phyloP scores from a whole-genome alignment of 2,797 vertebrate genomes.

The Psittacula echo region DNA sequence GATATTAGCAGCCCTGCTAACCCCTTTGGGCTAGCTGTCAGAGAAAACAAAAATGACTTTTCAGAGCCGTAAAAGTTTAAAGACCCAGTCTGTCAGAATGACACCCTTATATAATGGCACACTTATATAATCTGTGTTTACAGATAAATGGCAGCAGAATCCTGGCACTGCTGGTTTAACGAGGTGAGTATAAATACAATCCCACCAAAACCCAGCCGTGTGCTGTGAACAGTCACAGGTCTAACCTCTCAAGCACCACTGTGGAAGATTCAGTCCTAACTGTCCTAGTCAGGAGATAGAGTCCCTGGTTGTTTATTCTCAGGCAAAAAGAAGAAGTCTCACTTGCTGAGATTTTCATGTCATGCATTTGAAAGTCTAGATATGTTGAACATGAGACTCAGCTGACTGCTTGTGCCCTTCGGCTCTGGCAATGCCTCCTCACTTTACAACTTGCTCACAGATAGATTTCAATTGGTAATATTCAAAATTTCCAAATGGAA shows the following conservation, averaged over 20 bases:
- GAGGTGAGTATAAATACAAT: background rate
- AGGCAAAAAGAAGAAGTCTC: background rate
- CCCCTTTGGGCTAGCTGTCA: background rate
- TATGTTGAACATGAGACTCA: background rate
- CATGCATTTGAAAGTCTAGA: background rate
- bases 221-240: background rate
- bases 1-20: background rate
- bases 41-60: background rate
- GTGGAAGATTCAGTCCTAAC: background rate
- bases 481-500: slow-evolving; percentile 62
- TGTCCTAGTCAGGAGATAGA: background rate
- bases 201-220: background rate
- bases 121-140: background rate
- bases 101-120: background rate
- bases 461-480: slow-evolving; percentile 37
- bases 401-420: background rate
- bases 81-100: background rate
- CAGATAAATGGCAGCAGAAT: background rate
- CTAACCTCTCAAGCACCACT: background rate
- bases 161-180: background rate
- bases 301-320: background rate
- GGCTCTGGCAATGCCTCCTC: background rate
- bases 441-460: background rate
- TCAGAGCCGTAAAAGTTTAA: background rate
- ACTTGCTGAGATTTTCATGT: background rate